phyloP scores from a whole-genome alignment of 1,140 invertebrate species.

The Brevipalpus yothersi region DNA sequence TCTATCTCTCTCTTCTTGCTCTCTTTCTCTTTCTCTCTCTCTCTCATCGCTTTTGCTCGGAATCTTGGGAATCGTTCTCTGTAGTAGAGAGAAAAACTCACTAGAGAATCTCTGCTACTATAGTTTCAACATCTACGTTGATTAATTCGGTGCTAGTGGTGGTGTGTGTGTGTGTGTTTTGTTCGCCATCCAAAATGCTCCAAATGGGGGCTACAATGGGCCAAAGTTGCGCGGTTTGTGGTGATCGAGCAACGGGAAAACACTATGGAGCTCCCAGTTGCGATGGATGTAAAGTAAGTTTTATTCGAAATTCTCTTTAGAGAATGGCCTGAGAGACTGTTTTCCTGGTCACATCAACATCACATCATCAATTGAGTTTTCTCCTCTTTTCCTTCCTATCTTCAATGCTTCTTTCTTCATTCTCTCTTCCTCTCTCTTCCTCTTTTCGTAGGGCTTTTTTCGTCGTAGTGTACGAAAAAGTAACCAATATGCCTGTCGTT shows the following conservation, averaged over 20 bases:
- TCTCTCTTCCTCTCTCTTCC: not conserved
- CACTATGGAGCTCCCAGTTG: conserved; percentile 92
- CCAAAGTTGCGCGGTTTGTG: conserved; percentile 59
- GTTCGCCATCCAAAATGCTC: no score
- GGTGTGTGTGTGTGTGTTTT: no score
- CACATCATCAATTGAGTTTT: not conserved
- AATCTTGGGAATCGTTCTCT: no score
- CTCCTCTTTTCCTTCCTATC: not conserved
- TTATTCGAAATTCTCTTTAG: not conserved
- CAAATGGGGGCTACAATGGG: not conserved
- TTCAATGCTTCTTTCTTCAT: not conserved
- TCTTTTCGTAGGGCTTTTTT: conserved; percentile 63
- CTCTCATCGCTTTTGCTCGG: no score
- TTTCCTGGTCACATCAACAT: not conserved
- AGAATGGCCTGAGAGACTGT: not conserved
- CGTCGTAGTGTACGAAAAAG: conserved; percentile 92
- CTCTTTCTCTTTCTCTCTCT: no score
- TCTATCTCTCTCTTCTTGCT: no score
- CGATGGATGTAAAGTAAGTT: conserved; percentile 45
- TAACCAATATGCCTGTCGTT: conserved; percentile 80
- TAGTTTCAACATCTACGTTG: no score
- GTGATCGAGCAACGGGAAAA: conserved; percentile 80
- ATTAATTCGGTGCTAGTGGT: no score
- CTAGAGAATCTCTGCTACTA: no score
- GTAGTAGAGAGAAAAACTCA: no score